Evolutionary conservation across 2,888 invertebrate genomes (phyloP), one percentile per base, ranked within the genome.

Genomic region (Macrophya alboannulata): DNA sequence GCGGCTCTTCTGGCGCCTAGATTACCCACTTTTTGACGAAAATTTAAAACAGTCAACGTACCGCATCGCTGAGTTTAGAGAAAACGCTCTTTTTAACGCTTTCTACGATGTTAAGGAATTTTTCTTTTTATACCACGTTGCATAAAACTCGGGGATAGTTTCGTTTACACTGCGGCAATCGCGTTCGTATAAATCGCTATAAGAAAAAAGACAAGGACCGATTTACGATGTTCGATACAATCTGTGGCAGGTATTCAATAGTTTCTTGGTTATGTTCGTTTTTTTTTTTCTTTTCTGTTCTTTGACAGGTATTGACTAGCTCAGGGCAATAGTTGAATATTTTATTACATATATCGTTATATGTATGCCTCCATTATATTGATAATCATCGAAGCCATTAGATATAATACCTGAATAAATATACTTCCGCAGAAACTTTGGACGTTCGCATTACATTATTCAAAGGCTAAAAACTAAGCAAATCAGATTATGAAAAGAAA

Each of bases 71-170:
- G 74, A n/a, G 43, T 45, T 12, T 17, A 45, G 74, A 45, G 74
- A 74, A 74, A 74, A 48, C 48, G 48, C 74, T n/a, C 45, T 74
- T 45, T 21, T 45, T 45, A 74, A 74, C 74, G 74, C 74, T 74
- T 74, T 74, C 74, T 74, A 74, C 43, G 74, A 25, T 17, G 43
- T 74, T 74, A 25, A 25, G 45, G 48, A 74, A 74, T 43, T 45
- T 25, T 74, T 74, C 45, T 25, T 74, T 45, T 74, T 4, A 25
- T 31, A 31, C 31, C 45, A 74, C 12, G 43, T 5, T 25, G 43
- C 48, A 74, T 21, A 45, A 74, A 45, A 15, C 21, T 10, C 12
- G 25, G 21, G 25, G 65, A 9, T 25, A 74, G 37, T 31, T 68
- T 68, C 37, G 68, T 8, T 37, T 68, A 37, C 25, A 15, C 37